Evolutionary conservation across 92 coral and sea anemone genomes (phyloP).

Genomic region (Nematostella vectensis): DNA sequence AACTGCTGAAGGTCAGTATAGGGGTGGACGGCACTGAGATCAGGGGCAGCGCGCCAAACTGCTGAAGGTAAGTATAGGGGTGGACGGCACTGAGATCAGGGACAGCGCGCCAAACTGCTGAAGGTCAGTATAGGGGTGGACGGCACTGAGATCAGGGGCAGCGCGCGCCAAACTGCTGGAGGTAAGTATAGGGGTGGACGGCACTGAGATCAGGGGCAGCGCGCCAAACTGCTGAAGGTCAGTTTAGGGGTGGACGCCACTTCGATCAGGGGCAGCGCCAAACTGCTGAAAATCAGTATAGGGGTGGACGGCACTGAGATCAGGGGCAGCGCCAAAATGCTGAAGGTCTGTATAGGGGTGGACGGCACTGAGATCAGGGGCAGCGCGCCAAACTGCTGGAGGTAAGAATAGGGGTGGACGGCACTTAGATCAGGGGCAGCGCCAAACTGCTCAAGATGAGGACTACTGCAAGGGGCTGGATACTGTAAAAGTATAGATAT

Average conservation of each 20-base stretch:
- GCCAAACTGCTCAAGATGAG: conserved; percentile 21
- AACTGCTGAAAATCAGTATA: conserved; percentile 10
- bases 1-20: conserved; percentile 10
- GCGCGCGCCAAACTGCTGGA: too few species aligned
- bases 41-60: conserved; percentile 35
- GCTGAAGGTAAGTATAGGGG: conserved; percentile 18
- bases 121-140: neutral
- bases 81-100: conserved; percentile 36
- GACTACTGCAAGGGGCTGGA: too few species aligned
- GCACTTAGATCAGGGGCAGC: conserved; percentile 41
- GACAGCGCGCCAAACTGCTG: conserved; percentile 36
- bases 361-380: conserved; percentile 37
- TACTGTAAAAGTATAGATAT: too few species aligned
- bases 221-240: conserved; percentile 32
- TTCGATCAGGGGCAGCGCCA: too few species aligned
- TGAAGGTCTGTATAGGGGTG: conserved; percentile 12
- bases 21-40: conserved; percentile 30
- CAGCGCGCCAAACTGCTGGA: conserved; percentile 30
- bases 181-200: conserved; percentile 17
- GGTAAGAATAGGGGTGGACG: conserved; percentile 19
- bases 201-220: conserved; percentile 38
- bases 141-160: too few species aligned
- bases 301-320: conserved; percentile 30
- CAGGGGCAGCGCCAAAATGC: too few species aligned
- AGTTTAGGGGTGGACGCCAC: too few species aligned